A percentile compares a stretch with the other conserved stretches of the same genome.
Evolutionary conservation across 2,797 vertebrate species (phyloP).

Genomic region (Podarcis lilfordi): DNA sequence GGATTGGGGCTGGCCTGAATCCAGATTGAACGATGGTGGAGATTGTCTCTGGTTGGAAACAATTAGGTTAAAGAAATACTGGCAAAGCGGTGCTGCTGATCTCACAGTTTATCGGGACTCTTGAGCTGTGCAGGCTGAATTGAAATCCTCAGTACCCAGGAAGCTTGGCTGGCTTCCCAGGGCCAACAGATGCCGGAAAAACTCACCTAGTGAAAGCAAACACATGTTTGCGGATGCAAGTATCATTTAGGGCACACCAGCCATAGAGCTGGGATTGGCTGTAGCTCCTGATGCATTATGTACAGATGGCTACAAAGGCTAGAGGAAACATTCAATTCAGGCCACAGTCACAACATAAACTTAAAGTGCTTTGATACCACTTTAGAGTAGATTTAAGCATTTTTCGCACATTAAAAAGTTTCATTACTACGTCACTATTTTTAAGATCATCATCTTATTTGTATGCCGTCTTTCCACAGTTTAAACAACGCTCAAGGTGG

Average conservation of each 20-base stretch:
- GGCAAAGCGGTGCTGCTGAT: neutral
- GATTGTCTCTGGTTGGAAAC: neutral
- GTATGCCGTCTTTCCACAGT: no score
- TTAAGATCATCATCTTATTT: no score
- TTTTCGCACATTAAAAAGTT: no score
- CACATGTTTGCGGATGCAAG: neutral
- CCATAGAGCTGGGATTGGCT: neutral
- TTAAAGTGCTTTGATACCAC: no score
- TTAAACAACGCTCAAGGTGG: no score
- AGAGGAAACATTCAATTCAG: neutral
- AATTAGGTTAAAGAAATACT: neutral
- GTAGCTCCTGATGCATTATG: neutral
- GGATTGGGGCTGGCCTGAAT: slow-evolving; percentile 54
- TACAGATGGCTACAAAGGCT: neutral
- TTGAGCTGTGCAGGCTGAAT: no score
- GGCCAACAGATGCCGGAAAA: no score
- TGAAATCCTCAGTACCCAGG: neutral
- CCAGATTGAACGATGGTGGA: slow-evolving; percentile 53
- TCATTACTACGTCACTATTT: no score
- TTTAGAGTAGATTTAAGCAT: no score
- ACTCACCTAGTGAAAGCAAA: neutral
- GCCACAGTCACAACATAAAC: no score
- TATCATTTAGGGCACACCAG: neutral
- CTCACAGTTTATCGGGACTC: neutral
- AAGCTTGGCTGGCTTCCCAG: neutral